Evolutionary conservation across 2,888 invertebrate species (phyloP), one percentile per base, ranked within the genome.

Genomic region (Mythimna ferrago): DNA sequence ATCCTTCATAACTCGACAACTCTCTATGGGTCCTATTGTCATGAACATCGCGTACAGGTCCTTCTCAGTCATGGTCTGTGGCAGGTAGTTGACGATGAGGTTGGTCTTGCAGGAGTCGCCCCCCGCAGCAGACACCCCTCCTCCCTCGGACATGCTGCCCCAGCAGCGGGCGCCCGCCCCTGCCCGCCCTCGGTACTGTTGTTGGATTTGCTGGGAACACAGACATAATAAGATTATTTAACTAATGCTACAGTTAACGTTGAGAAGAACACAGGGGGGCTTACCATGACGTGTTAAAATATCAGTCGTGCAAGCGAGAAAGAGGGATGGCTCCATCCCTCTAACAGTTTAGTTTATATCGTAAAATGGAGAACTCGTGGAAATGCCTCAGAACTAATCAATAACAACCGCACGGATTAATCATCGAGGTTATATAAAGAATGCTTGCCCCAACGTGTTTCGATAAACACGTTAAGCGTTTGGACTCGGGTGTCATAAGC

Each of bases 51-150:
- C 98, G 92, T 98, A 98, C 73, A 99, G 97, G 90, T 99, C 99
- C 91, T 98, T 98, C 93, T 99, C 99, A 2, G 98, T 98, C 97
- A 99, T 98, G 89, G 98, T 98, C 95, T 99, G 99, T 48, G 99
- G 99, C 88, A 99, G 97, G 94, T 99, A 99, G 97, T 99, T 99
- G 90, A 99, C 98, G 86, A 99, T 99, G 87, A 99, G 97, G 96
- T 99, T 99, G 73, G 98, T 98, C 87, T 96, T 96, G 79, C 94
- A 88, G 56, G 90, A 89, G 90, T 97, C 97, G 54, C 95, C 95
- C 14, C 93, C 94, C 0, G 94, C 96, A 32, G 93, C 93, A 6
- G 95, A 94, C 44, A 95, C 88, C 2, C 95, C 96, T 0, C 94
- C 95, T 4, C 95, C 94, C 73, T 96, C 96, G 0, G 96, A 95